Evolutionary conservation across 2,113 vertebrate genomes (phyloP), one percentile per base, ranked within the genome.

Genomic region (Centropus unirufus): DNA sequence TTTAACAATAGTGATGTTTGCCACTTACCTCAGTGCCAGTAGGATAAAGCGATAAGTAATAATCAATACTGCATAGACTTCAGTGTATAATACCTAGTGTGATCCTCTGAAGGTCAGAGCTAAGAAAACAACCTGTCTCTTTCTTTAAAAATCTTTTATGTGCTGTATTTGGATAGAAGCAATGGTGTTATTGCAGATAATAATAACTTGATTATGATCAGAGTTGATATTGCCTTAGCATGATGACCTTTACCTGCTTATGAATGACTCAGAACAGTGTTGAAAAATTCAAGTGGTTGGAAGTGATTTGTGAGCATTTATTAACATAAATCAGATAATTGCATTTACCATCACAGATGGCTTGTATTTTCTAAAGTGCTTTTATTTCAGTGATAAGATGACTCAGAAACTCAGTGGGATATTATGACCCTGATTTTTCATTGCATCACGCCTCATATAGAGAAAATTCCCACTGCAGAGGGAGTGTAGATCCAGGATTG

Each of bases 241-340:
- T 34, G 51, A 46, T 91, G 92, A 93, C 94, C 95, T 97, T 95
- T 97, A 90, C 95, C 89, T 97, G 91, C 77, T 93, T 63, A 14
- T 84, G 70, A 89, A 58, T 89, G 76, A 89, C 89, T 94, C 83
- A 76, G 69, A 87, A 64, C 17, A 63, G 55, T 77, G 64, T 64
- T 95, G 96, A 91, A 95, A 95, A 93, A 81, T 47, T 89, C 64
- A 92, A 92, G 89, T 86, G 63, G 52, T 86, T 96, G 64, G 83
- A 7, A 4, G 57, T 94, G 91, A 93, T 97, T 84, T 95, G 91
- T 93, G 92, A 91, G 49, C 47, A 40, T 91, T 87, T 96, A 93
- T 90, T 91, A 89, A 93, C 83, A 73, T 52, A 97, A 95, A 96
- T 92, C 80, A 61, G 77, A 76, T 92, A 93, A 95, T 75, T 92